These are phyloP conservation scores for Cydia splendana DNA, from an alignment of 1,140 invertebrate genomes.

Conservation along the genomic window DNA sequence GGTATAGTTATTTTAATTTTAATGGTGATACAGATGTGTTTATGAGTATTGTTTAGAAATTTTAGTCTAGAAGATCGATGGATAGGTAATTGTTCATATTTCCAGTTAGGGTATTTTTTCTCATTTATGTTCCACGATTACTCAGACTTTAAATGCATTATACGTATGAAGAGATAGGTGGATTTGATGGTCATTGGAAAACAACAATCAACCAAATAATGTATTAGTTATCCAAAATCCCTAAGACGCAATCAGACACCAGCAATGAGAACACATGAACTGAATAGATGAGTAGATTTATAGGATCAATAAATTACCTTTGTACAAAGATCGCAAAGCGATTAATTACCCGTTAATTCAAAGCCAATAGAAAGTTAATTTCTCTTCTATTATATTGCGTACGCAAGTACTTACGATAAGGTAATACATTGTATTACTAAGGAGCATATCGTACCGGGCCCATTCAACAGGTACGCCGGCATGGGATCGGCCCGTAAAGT, in stretches of 20 bases:
- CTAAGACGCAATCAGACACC: neutral
- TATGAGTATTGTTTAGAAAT: too few relatives aligned
- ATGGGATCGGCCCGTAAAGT: neutral
- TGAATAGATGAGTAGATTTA: neutral
- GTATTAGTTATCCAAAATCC: neutral
- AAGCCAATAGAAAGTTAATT: slow-evolving; percentile 13
- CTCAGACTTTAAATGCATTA: too few relatives aligned
- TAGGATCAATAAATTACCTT: neutral
- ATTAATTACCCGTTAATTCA: slow-evolving; percentile 14
- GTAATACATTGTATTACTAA: neutral
- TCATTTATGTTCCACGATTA: too few relatives aligned
- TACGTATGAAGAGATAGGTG: too few relatives aligned
- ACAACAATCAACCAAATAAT: too few relatives aligned
- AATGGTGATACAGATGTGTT: too few relatives aligned
- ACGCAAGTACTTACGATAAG: slow-evolving; percentile 8
- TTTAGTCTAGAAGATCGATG: too few relatives aligned
- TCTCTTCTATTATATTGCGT: slow-evolving; percentile 14
- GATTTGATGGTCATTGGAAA: too few relatives aligned
- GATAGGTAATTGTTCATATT: too few relatives aligned
- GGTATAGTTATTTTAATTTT: too few relatives aligned
- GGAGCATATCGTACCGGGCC: neutral
- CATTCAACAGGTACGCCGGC: neutral
- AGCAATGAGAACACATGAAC: neutral
- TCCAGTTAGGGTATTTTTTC: too few relatives aligned
- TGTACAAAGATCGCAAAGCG: neutral